Evolutionary conservation across 2,113 vertebrate genomes (phyloP).

Genomic region (Patagioenas fasciata): DNA sequence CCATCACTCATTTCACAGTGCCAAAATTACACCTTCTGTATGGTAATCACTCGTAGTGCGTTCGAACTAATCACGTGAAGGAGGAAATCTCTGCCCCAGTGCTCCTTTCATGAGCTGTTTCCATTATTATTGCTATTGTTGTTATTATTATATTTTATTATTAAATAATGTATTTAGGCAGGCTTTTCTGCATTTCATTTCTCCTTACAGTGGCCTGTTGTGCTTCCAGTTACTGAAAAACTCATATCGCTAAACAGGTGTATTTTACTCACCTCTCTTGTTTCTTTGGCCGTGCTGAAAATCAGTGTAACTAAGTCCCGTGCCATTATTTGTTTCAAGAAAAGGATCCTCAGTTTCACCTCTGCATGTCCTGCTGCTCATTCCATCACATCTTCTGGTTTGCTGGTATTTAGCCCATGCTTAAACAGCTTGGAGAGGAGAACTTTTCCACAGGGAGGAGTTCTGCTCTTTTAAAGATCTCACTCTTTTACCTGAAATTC

Average conservation of each 20-base stretch:
- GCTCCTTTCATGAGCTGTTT: background rate
- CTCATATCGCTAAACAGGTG: background rate
- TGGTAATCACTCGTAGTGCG: accelerated
- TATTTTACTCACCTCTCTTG: background rate
- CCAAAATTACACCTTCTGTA: background rate
- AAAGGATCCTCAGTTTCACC: background rate
- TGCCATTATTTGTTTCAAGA: background rate
- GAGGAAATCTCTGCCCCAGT: background rate
- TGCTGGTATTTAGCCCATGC: background rate
- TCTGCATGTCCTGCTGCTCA: background rate
- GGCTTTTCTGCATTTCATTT: background rate
- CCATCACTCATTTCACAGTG: background rate
- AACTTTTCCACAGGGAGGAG: background rate
- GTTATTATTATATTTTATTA: no score
- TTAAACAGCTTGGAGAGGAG: background rate
- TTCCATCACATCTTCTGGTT: background rate
- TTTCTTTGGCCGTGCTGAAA: background rate
- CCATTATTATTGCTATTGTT: background rate
- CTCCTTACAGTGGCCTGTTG: background rate
- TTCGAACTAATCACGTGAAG: accelerated
- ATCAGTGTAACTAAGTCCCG: background rate
- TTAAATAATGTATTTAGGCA: background rate
- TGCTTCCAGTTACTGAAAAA: background rate
- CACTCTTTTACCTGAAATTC: background rate
- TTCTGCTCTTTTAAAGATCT: conserved; percentile 4